A percentile compares a stretch with the other conserved stretches of the same genome.
Evolutionary conservation across 2,888 invertebrate species (phyloP).

Genomic region (Strigamia crassipes): DNA sequence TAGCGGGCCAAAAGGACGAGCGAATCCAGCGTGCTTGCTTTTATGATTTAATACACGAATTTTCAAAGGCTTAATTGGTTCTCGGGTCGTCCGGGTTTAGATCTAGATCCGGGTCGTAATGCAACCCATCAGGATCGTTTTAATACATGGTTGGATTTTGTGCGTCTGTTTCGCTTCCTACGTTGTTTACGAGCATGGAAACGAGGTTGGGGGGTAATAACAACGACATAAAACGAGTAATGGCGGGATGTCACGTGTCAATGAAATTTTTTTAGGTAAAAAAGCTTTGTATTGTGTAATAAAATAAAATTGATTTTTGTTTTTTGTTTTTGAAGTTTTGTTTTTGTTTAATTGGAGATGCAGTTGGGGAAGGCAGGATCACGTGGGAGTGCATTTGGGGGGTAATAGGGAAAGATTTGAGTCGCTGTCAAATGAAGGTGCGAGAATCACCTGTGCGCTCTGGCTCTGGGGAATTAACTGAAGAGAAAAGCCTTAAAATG

Average conservation of each 20-base stretch:
- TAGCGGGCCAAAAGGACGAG: too few relatives aligned
- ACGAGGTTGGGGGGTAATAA: background rate
- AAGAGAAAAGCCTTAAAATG: conserved; percentile 2
- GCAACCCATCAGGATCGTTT: background rate
- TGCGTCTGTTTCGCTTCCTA: background rate
- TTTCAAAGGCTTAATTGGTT: too few relatives aligned
- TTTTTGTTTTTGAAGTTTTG: too few relatives aligned
- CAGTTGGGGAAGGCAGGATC: background rate
- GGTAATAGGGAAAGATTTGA: background rate
- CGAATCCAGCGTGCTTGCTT: too few relatives aligned
- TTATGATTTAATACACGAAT: too few relatives aligned
- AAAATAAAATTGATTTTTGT: background rate
- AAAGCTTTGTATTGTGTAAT: background rate
- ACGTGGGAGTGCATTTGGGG: background rate
- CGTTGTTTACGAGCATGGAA: background rate
- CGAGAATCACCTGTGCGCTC: background rate
- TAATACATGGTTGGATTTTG: background rate
- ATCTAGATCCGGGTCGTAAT: background rate
- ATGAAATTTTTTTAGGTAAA: background rate
- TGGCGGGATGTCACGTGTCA: background rate
- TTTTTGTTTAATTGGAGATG: background rate
- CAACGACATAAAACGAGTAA: background rate
- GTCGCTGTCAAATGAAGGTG: background rate
- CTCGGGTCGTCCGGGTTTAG: too few relatives aligned
- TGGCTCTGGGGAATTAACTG: background rate